A percentile compares a stretch with the other conserved stretches of the same genome.
Evolutionary conservation across 1,140 invertebrate genomes (phyloP).

Genomic region (Listronotus bonariensis): DNA sequence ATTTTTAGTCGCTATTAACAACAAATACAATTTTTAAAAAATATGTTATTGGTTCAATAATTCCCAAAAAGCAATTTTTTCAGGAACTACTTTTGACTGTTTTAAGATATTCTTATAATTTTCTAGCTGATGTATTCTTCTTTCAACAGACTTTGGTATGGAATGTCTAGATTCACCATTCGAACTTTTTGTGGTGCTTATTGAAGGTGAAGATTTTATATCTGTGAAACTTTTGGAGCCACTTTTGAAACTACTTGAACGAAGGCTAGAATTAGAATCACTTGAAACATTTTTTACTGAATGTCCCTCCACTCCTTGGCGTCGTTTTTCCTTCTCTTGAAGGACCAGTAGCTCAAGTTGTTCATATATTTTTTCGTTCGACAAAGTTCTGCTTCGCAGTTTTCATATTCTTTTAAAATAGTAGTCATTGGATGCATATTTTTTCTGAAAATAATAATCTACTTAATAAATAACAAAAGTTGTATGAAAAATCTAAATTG

Average conservation of each 20-base stretch:
- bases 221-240: background rate
- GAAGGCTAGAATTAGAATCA: background rate
- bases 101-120: constrained; percentile 18
- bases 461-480: too few species aligned
- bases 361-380: constrained; percentile 1
- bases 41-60: constrained; percentile 3
- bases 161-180: background rate
- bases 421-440: background rate
- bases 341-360: background rate
- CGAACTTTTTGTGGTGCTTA: background rate
- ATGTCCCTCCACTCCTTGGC: background rate
- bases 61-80: constrained; percentile 1
- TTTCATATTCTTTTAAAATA: constrained; percentile 1
- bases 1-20: background rate
- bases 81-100: background rate
- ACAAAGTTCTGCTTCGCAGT: background rate
- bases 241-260: background rate
- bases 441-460: background rate
- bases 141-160: constrained; percentile 12
- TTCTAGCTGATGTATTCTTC: constrained; percentile 11
- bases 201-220: constrained; percentile 1
- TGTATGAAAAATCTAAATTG: too few species aligned
- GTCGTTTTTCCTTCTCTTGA: background rate
- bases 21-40: background rate
- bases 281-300: background rate